Evolutionary conservation across 2,888 invertebrate species (phyloP), one percentile per base, ranked within the genome.

Genomic region (Tipula unca): DNA sequence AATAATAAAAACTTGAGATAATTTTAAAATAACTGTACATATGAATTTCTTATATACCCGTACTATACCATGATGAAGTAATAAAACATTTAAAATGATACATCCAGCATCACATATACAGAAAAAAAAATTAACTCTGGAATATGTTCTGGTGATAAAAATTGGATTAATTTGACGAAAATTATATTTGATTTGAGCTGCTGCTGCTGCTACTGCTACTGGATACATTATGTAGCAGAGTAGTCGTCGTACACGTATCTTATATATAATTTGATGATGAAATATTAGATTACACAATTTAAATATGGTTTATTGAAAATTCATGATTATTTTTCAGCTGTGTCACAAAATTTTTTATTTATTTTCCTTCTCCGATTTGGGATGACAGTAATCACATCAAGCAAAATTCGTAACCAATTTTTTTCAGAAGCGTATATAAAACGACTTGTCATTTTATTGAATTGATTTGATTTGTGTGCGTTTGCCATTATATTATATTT

Each of bases 121-220:
- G 10, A 54, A 69, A 8, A 69, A 69, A 20, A 69, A 69, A 69
- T 10, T 25, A 69, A 10, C 20, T 69, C 25, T 69, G 69, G 69
- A 69, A 69, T 69, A 69, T 69, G 69, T 69, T 69, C 69, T 69
- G 69, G 69, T 69, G 69, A 69, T 69, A 69, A 69, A 69, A 69
- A 69, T 69, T 69, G 69, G 69, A 69, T 69, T 69, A 69, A 69
- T 69, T 25, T 69, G 69, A 69, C 25, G 69, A 69, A 69, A 69
- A 69, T 69, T 69, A 69, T 69, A 69, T 69, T 69, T 69, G 69
- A 69, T 69, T 69, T 69, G 69, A 69, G 69, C 20, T 69, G 69
- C 69, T 69, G 69, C 69, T 54, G 17, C 25, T 8, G 69, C 17
- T 5, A 1, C 17, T 4, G 17, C 17, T 48, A 39, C 42, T n/a